These are phyloP conservation scores for Xylota segnis DNA, from an alignment of 2,888 invertebrate genomes.

Conservation along the genomic window DNA sequence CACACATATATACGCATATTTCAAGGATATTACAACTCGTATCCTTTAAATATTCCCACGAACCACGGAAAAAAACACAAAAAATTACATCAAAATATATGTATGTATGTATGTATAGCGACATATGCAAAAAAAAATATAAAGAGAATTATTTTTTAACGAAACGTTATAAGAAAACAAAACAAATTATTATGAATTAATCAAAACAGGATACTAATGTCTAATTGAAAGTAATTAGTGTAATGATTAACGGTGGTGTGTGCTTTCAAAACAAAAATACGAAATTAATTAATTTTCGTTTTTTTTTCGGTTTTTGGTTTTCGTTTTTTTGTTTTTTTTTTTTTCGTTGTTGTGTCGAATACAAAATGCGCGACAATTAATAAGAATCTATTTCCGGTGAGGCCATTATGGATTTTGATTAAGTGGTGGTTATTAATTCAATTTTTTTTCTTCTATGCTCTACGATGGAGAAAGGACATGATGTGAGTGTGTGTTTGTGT, in stretches of 20 bases:
- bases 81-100: constrained; percentile 29
- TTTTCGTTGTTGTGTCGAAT: not conserved
- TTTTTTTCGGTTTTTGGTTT: constrained; percentile 27
- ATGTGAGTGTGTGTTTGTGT: not conserved
- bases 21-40: constrained; percentile 65
- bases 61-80: not conserved
- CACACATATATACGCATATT: constrained; percentile 27
- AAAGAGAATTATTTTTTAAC: constrained; percentile 20
- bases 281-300: constrained; percentile 44
- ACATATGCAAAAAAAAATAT: constrained; percentile 25
- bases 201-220: constrained; percentile 62
- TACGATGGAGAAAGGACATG: constrained; percentile 8
- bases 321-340: constrained; percentile 47
- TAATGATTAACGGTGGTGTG: constrained; percentile 66
- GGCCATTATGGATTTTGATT: constrained; percentile 51
- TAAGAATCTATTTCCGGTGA: constrained; percentile 40
- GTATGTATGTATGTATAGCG: constrained; percentile 59
- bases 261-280: constrained; percentile 46
- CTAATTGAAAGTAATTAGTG: constrained; percentile 68
- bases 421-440: constrained; percentile 53
- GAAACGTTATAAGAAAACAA: constrained; percentile 9
- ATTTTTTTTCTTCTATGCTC: not conserved
- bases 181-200: constrained; percentile 54
- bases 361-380: constrained; percentile 51
- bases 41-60: constrained; percentile 27